A percentile compares a stretch with the other conserved stretches of the same genome.
These are phyloP conservation scores for Coccyzus lansbergi DNA, from an alignment of 2,797 vertebrate species.

Conservation along the genomic window DNA sequence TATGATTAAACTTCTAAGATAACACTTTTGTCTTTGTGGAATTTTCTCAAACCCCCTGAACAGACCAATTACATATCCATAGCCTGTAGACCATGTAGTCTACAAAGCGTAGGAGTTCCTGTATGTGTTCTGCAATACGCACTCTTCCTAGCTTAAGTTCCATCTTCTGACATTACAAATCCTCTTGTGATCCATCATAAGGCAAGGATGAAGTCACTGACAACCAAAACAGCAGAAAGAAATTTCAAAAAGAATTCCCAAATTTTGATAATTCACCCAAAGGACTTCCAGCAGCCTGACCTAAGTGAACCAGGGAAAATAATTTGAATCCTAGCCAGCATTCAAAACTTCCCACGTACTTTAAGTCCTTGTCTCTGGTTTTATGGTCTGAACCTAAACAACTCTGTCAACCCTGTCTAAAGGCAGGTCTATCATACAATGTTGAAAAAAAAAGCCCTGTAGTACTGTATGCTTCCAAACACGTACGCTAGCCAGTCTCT, in stretches of 20 bases:
- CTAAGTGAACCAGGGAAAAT: background rate
- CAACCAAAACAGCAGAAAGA: background rate
- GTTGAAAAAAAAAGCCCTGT: background rate
- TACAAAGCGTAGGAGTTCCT: background rate
- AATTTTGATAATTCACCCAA: background rate
- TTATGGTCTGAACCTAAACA: background rate
- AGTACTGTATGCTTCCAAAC: conserved; percentile 55
- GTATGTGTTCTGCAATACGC: background rate
- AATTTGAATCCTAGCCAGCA: background rate
- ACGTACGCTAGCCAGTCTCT: conserved; percentile 59
- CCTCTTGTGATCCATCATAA: conserved; percentile 24
- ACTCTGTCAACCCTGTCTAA: background rate
- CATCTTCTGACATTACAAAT: conserved; percentile 18
- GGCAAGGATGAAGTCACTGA: background rate
- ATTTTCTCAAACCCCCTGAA: background rate
- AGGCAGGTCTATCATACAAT: background rate
- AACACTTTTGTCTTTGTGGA: background rate
- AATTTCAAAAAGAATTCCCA: background rate
- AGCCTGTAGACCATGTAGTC: background rate
- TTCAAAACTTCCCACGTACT: background rate
- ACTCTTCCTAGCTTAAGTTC: background rate
- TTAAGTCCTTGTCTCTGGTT: background rate
- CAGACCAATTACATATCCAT: background rate
- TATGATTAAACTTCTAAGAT: background rate
- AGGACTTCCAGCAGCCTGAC: background rate